These are phyloP conservation scores for Lutjanus campechanus DNA, from an alignment of 2,797 vertebrate genomes.

Conservation along the genomic window DNA sequence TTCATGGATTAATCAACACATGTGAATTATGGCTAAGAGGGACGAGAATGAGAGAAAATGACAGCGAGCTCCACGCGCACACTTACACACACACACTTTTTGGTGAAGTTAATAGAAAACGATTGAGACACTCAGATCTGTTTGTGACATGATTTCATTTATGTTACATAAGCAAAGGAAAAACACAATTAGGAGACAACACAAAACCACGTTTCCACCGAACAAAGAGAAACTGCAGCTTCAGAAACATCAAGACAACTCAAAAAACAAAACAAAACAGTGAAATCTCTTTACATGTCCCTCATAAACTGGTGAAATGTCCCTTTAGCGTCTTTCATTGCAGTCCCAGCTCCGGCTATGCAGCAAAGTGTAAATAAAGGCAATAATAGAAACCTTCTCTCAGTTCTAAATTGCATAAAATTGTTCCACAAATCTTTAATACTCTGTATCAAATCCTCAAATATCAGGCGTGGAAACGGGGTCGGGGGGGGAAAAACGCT, in stretches of 20 bases:
- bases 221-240: constrained; percentile 38
- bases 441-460: constrained; percentile 55
- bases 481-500: constrained; percentile 38
- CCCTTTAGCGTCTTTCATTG: constrained; percentile 46
- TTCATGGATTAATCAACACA: constrained; percentile 65
- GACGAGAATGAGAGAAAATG: constrained; percentile 1
- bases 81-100: constrained; percentile 8
- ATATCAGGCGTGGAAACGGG: constrained; percentile 60
- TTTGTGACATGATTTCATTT: constrained; percentile 65
- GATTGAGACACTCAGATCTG: constrained; percentile 17
- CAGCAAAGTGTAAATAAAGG: constrained; percentile 37
- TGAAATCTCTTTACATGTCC: constrained; percentile 30
- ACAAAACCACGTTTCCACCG: constrained; percentile 54
- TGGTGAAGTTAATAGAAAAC: constrained; percentile 7
- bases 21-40: constrained; percentile 13
- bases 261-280: not conserved
- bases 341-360: constrained; percentile 1
- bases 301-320: constrained; percentile 25
- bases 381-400: constrained; percentile 21
- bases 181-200: constrained; percentile 48
- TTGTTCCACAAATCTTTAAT: constrained; percentile 58
- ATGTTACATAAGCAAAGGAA: constrained; percentile 53
- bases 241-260: constrained; percentile 27
- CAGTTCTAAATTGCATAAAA: constrained; percentile 56
- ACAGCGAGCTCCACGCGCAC: constrained; percentile 14